Base-by-base conservation (phyloP, 2,888 invertebrate species). In the Apodemia mormo region DNA sequence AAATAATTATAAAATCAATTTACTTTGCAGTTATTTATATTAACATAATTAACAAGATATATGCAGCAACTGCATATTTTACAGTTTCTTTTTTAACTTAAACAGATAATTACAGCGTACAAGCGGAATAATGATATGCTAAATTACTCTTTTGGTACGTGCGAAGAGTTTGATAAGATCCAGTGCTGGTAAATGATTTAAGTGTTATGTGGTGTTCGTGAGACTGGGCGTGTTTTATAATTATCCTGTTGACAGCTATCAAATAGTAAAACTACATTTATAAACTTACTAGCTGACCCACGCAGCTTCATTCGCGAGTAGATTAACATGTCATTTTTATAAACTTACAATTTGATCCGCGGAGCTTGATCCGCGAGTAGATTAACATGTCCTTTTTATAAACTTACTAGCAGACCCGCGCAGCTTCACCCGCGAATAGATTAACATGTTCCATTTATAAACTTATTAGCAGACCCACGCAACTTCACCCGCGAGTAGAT, bases 81-180 rank as follows among this genome's bases (percentile, higher is more conserved):
- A 61, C 9, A 61, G 61, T 61, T 61, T 61, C 61, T 61, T 61
- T 58, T 80, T 82, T 82, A 82, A 76, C 80, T 76, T 77, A 80
- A 78, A 80, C 79, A 75, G 79, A 85, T 90, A 92, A 92, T 91
- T 89, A 86, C 74, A 80, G 84, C 79, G 80, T 85, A 81, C 83
- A 80, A 79, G 77, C 73, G 78, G 77, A 76, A 81, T 90, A 90
- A 90, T 90, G 85, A 91, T 86, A 90, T 81, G 86, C 85, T 87
- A 86, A 89, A 86, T 83, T 77, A 78, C 78, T 75, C 78, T 75
- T 75, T 80, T 78, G 82, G 83, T 82, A 86, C 85, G 84, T 82
- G 84, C 82, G 81, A 83, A 80, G 82, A 85, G 80, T 87, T 86
- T 88, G 88, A 88, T 89, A 87, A 84, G 81, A 79, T 82, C 80